These are phyloP conservation scores for human DNA, from an alignment of 2,113 vertebrate genomes.

Conservation along the genomic window GRCh38 chr7:132026501-132027000, in stretches of 20 bases:
- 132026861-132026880: background rate
- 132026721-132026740: background rate
- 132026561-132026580: background rate
- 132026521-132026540: background rate
- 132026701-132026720: rapidly evolving
- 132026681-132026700: background rate
- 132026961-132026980: background rate
- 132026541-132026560: background rate
- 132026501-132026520: rapidly evolving
- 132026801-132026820: background rate
- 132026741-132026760: background rate
- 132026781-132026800: background rate
- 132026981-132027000: background rate
- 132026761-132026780: background rate
- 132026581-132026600: background rate
- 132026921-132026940: background rate
- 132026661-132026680: background rate
- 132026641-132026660: background rate
- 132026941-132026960: background rate
- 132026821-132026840: background rate
- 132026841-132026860: background rate
- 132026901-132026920: background rate
- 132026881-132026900: background rate
- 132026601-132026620: background rate
- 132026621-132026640: background rate